These are phyloP conservation scores for Acleris sparsana DNA, from an alignment of 2,888 invertebrate species.

Conservation along the genomic window DNA sequence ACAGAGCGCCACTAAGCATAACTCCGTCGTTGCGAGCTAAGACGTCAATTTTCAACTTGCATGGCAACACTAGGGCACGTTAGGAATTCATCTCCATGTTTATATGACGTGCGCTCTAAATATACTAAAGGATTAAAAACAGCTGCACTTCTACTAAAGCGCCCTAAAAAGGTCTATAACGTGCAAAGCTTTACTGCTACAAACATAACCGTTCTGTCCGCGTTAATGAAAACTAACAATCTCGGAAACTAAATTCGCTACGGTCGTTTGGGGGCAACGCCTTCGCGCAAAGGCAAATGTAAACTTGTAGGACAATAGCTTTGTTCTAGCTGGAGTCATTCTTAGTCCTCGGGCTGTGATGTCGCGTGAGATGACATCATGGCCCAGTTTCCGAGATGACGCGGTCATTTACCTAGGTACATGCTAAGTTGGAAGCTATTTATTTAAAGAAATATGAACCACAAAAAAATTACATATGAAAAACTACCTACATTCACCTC, in stretches of 20 bases:
- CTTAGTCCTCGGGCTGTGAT: conserved; percentile 22
- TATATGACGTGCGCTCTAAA: no score
- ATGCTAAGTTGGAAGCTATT: no score
- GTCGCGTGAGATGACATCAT: conserved; percentile 32
- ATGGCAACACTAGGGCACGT: no score
- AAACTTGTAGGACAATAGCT: conserved; percentile 24
- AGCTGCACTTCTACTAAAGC: not conserved
- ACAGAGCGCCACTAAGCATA: no score
- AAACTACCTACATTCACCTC: no score
- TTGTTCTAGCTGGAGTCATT: conserved; percentile 21
- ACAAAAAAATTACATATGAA: no score
- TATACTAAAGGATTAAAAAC: not conserved
- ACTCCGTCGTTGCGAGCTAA: no score
- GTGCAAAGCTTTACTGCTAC: conserved; percentile 5
- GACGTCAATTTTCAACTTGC: no score
- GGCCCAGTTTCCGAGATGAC: conserved; percentile 21
- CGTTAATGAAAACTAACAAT: conserved; percentile 3
- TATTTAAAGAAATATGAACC: no score
- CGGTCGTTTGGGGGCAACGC: conserved; percentile 1
- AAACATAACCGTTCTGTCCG: conserved; percentile 4
- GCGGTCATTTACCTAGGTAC: conserved; percentile 2
- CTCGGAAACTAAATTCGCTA: conserved; percentile 1
- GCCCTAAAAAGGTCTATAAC: conserved; percentile 4
- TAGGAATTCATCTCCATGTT: no score
- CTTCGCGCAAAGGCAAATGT: conserved; percentile 12